A percentile compares a stretch with the other conserved stretches of the same genome.
Evolutionary conservation across 2,113 vertebrate species (phyloP).

Genomic region (Peromyscus polionotus): DNA sequence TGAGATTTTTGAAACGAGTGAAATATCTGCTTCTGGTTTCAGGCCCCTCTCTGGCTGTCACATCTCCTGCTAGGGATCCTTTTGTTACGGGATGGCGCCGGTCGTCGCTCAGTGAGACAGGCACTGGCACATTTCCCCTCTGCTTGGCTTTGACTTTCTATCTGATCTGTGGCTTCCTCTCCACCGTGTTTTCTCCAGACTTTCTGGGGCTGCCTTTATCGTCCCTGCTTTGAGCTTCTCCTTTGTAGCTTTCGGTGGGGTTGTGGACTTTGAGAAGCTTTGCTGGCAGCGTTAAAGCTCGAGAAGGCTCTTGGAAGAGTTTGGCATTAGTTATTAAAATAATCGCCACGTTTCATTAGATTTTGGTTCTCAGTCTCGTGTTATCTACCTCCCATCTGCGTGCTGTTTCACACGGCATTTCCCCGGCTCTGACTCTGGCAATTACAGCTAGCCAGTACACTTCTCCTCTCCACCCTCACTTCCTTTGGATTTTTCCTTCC

Average conservation of each 20-base stretch:
- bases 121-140: too few relatives aligned
- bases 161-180: background rate
- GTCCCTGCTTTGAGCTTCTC: background rate
- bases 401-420: constrained; percentile 40
- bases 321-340: constrained; percentile 35
- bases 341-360: constrained; percentile 9
- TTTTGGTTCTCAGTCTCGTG: background rate
- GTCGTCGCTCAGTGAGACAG: background rate
- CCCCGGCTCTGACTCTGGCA: constrained; percentile 17
- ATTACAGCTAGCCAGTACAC: constrained; percentile 24
- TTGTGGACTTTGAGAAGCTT: constrained; percentile 3
- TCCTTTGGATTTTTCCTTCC: constrained; percentile 82
- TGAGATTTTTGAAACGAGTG: constrained; percentile 9
- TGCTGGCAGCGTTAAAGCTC: background rate
- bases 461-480: constrained; percentile 61
- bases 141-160: background rate
- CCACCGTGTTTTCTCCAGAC: background rate
- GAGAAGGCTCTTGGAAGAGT: constrained; percentile 27
- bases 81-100: background rate
- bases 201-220: background rate
- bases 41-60: background rate
- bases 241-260: background rate
- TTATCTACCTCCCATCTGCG: constrained; percentile 15
- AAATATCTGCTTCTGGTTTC: background rate
- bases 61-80: background rate